A percentile compares a stretch with the other conserved stretches of the same genome.
phyloP scores from a whole-genome alignment of 2,888 invertebrate genomes.

The Acanthosoma haemorrhoidale region DNA sequence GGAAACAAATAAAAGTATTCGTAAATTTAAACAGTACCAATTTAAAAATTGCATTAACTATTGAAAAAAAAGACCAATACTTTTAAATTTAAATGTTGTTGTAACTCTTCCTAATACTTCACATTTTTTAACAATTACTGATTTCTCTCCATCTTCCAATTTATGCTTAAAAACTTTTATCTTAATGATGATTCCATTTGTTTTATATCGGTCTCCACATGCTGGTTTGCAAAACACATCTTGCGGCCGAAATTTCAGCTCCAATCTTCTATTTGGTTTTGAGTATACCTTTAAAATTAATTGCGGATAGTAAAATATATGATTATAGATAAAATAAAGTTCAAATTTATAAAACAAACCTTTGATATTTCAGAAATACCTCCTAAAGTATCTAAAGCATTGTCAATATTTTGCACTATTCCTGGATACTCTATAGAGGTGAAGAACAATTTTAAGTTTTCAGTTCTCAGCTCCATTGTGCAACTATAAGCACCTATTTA shows the following conservation, averaged over 20 bases:
- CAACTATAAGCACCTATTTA: no score
- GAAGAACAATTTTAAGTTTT: not conserved
- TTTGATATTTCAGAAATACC: slow-evolving; percentile 25
- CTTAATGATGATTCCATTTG: slow-evolving; percentile 68
- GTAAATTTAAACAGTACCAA: no score
- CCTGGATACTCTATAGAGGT: slow-evolving; percentile 17
- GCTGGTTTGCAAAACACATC: slow-evolving; percentile 75
- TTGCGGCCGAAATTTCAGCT: slow-evolving; percentile 71
- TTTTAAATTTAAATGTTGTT: slow-evolving; percentile 59
- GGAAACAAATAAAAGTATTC: no score
- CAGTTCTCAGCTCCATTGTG: slow-evolving; percentile 18
- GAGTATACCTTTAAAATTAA: slow-evolving; percentile 49
- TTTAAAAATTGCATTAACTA: no score
- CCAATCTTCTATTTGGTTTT: slow-evolving; percentile 59
- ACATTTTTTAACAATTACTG: slow-evolving; percentile 48
- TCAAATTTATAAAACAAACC: not conserved
- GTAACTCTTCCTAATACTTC: slow-evolving; percentile 52
- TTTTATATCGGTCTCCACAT: slow-evolving; percentile 61
- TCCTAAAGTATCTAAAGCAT: slow-evolving; percentile 9
- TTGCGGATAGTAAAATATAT: not conserved
- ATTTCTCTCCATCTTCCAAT: slow-evolving; percentile 37
- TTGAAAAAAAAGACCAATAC: no score
- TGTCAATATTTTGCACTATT: slow-evolving; percentile 14
- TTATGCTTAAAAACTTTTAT: slow-evolving; percentile 57
- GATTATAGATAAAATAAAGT: not conserved